A percentile compares a stretch with the other conserved stretches of the same genome.
These are phyloP conservation scores for Rhingia campestris DNA, from an alignment of 2,888 invertebrate species.

Conservation along the genomic window DNA sequence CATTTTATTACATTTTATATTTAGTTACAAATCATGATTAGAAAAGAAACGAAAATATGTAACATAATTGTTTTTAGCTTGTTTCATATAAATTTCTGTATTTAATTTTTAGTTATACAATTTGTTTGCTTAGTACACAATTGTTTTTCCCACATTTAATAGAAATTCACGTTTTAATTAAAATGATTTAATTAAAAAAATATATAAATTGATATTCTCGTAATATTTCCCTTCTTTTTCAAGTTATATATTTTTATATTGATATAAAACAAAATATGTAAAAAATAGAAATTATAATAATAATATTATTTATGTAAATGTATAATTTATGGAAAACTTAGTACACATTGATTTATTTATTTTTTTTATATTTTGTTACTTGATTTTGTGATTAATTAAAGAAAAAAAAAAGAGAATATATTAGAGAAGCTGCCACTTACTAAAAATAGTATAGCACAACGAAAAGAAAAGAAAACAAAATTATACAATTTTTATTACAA, in stretches of 20 bases:
- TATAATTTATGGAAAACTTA: conserved; percentile 68
- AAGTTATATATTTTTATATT: conserved; percentile 38
- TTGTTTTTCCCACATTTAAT: conserved; percentile 42
- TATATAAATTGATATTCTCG: conserved; percentile 62
- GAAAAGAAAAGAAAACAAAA: conserved; percentile 57
- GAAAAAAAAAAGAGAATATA: conserved; percentile 21
- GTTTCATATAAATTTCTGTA: conserved; percentile 30
- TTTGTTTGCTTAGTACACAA: conserved; percentile 47
- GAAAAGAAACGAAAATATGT: conserved; percentile 46
- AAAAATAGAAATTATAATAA: conserved; percentile 61
- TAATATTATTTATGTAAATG: conserved; percentile 49
- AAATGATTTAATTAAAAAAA: conserved; percentile 69
- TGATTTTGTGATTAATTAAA: conserved; percentile 43
- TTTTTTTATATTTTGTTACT: conserved; percentile 31
- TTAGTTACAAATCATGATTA: conserved; percentile 69
- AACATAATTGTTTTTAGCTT: conserved; percentile 37
- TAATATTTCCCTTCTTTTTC: conserved; percentile 30
- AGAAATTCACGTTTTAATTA: conserved; percentile 40
- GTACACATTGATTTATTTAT: conserved; percentile 28
- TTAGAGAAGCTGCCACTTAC: conserved; percentile 52
- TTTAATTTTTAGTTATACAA: no score
- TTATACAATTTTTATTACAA: conserved; percentile 54
- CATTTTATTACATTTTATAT: conserved; percentile 62
- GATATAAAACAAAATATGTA: conserved; percentile 66
- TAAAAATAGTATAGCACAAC: conserved; percentile 71